A percentile compares a stretch with the other conserved stretches of the same genome.
These are phyloP conservation scores for Gallinago stenura DNA, from an alignment of 2,797 vertebrate species.

Conservation along the genomic window DNA sequence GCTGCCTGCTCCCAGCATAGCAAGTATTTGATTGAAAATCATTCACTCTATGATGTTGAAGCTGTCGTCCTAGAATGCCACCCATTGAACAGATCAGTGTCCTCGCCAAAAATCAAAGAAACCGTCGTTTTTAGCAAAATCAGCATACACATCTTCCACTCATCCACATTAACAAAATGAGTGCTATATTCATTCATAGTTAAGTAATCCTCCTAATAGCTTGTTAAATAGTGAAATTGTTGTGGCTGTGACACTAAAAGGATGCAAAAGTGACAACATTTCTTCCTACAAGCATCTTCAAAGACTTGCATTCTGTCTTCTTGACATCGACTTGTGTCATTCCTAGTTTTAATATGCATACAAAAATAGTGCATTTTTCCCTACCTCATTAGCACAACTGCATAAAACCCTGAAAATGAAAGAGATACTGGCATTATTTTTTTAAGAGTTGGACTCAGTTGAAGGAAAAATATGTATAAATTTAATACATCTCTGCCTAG, in stretches of 20 bases:
- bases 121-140: neutral
- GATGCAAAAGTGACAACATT: neutral
- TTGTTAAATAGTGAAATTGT: neutral
- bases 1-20: neutral
- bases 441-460: neutral
- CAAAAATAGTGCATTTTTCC: neutral
- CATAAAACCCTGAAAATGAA: neutral
- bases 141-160: neutral
- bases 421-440: neutral
- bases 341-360: neutral
- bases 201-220: neutral
- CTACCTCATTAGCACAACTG: neutral
- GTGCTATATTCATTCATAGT: neutral
- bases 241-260: conserved; percentile 7
- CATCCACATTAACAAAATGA: neutral
- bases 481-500: neutral
- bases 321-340: neutral
- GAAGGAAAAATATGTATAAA: neutral
- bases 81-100: neutral
- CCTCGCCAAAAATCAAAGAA: neutral
- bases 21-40: neutral
- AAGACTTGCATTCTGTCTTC: neutral
- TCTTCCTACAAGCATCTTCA: neutral
- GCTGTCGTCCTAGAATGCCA: neutral
- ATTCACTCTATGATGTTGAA: neutral